phyloP scores from a whole-genome alignment of 2,113 vertebrate genomes.

The Chaetorhynchus papuensis region DNA sequence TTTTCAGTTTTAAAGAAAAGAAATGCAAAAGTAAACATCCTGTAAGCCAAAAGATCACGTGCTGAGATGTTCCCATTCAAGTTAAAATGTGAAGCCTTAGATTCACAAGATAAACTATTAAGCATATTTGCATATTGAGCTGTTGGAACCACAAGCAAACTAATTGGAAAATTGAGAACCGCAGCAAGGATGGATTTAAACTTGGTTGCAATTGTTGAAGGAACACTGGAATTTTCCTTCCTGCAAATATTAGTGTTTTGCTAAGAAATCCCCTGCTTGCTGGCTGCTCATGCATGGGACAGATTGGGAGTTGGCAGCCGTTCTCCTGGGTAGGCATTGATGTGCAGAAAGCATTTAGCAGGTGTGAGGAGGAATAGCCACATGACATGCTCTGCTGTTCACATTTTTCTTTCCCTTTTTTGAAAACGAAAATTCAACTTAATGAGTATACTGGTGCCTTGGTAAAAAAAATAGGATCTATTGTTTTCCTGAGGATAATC shows the following conservation, averaged over 20 bases:
- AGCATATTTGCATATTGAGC: not conserved
- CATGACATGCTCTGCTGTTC: not conserved
- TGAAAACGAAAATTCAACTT: not conserved
- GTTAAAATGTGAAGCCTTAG: not conserved
- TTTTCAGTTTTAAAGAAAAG: not conserved
- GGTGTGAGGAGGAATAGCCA: not conserved
- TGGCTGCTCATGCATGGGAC: not conserved
- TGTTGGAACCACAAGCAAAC: not conserved
- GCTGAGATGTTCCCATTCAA: not conserved
- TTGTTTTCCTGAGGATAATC: not conserved
- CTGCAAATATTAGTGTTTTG: not conserved
- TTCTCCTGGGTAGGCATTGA: not conserved
- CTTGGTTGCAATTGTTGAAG: not conserved
- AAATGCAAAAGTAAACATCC: not conserved
- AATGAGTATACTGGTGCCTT: not conserved
- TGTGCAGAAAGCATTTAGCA: not conserved
- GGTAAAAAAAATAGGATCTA: not conserved
- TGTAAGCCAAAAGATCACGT: not conserved
- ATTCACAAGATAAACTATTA: not conserved
- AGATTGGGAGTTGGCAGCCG: not conserved
- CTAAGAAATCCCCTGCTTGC: not conserved
- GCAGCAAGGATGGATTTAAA: not conserved
- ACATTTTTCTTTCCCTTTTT: not conserved
- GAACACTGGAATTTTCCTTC: not conserved
- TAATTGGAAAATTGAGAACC: not conserved